Evolutionary conservation across 2,113 vertebrate genomes (phyloP), one percentile per base, ranked within the genome.

Genomic region (Brachionichthys hirsutus): DNA sequence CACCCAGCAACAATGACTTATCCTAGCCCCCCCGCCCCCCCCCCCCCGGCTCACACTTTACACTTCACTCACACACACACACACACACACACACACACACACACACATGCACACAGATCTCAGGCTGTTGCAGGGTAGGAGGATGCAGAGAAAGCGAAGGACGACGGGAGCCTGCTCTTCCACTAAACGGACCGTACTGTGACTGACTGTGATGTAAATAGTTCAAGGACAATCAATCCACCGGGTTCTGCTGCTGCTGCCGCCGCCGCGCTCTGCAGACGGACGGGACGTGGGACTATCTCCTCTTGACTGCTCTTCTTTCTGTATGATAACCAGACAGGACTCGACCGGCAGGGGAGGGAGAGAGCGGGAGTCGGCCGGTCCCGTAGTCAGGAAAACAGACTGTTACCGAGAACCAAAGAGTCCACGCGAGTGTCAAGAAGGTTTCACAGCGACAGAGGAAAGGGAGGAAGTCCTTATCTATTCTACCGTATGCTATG

Each of bases 1-100:
- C 94, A 48, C 92, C 95, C 86, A 98, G 95, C 89, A 95, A 97
- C 77, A 91, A 97, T 0, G 96, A 96, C 89, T 94, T 95, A 54
- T 97, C 95, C 92, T 98, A 97, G 94, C 94, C 92, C 92, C 64
- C 76, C 16, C 46, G 6, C 45, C 24, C 24, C 24, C 24, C 92
- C 64, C 76, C 16, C 46, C 4, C 45, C 24, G 5, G 5, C 24
- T 38, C 12, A 64, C 68, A 43, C 56, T 45, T 50, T 53, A 85
- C 73, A 78, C 88, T 50, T 62, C 68, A 65, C 83, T 88, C 82
- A 62, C 54, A 64, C 22, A 62, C 34, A 50, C 16, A 34, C 35
- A 50, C 48, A 56, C 13, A 34, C 18, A 62, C 40, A 40, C 41
- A 51, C 53, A 62, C 38, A 45, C 38, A 53, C 54, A 70, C 56